Conservation (phyloP, 2,113 vertebrate species). For the Tylochromis polylepis region DNA sequence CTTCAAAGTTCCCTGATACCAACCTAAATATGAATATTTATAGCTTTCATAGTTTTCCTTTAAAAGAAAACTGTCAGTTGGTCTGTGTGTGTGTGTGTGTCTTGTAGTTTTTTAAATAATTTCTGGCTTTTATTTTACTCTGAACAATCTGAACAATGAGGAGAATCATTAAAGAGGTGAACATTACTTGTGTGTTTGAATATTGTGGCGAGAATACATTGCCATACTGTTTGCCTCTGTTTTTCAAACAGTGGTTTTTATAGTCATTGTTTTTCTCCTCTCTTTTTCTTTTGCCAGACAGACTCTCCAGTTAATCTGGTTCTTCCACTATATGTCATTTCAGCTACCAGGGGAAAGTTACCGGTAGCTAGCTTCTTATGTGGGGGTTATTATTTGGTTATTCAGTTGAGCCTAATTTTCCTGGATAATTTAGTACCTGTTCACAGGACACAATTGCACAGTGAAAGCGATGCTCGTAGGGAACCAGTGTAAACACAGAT, state of each 20-base stretch:
- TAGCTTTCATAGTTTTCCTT: too few species aligned
- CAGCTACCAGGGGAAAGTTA: background rate
- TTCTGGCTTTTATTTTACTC: too few species aligned
- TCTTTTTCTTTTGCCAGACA: background rate
- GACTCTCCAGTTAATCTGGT: background rate
- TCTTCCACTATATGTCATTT: background rate
- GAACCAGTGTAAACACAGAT: background rate
- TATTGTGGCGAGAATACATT: fast-evolving
- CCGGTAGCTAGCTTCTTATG: background rate
- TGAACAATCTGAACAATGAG: background rate
- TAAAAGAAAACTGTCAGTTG: too few species aligned
- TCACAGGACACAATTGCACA: background rate
- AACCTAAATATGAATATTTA: too few species aligned
- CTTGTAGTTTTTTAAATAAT: too few species aligned
- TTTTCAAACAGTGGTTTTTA: background rate
- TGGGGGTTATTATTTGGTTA: background rate
- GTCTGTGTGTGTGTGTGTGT: too few species aligned
- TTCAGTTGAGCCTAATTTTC: background rate
- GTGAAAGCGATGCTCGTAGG: background rate
- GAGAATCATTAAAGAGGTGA: background rate
- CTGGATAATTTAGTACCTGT: background rate
- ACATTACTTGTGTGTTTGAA: background rate
- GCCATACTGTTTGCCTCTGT: background rate
- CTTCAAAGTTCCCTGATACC: too few species aligned
- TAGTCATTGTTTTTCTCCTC: background rate